Evolutionary conservation across 2,888 invertebrate genomes (phyloP).

Genomic region (Trichogramma dendrolimi): DNA sequence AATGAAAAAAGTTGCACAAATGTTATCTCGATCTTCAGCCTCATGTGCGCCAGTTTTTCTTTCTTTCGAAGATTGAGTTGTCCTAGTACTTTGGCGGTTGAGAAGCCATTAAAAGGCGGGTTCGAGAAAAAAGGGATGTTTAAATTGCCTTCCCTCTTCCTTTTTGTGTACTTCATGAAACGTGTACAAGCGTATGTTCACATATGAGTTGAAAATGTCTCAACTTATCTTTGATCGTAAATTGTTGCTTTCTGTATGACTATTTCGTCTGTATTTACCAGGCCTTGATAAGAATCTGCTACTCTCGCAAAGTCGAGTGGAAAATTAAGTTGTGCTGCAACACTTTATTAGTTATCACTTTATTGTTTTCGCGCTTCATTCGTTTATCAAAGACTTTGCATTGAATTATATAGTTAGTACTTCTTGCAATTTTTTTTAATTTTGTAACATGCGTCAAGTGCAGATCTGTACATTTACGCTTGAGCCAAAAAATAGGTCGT

Average conservation of each 20-base stretch:
- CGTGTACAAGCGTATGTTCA: neutral
- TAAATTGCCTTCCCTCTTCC: no score
- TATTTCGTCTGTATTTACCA: constrained; percentile 9
- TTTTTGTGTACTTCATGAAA: neutral
- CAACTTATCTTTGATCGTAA: constrained; percentile 15
- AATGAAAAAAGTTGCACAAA: constrained; percentile 26
- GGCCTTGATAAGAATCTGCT: constrained; percentile 11
- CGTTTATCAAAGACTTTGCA: no score
- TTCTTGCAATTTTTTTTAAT: no score
- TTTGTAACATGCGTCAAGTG: no score
- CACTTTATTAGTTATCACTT: no score
- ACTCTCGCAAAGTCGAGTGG: constrained; percentile 19
- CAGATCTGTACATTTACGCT: no score
- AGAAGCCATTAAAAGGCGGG: constrained; percentile 11
- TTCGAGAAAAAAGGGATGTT: neutral
- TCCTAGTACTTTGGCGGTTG: constrained; percentile 27
- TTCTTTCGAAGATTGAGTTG: constrained; percentile 33
- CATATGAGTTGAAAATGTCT: neutral
- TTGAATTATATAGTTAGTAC: no score
- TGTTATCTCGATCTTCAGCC: constrained; percentile 42
- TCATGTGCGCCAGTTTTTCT: constrained; percentile 18
- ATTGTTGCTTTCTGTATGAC: constrained; percentile 8
- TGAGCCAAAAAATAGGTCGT: no score
- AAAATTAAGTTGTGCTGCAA: constrained; percentile 15
- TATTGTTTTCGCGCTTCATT: no score